phyloP scores from a whole-genome alignment of 2,888 invertebrate species.

The Limulus polyphemus region DNA sequence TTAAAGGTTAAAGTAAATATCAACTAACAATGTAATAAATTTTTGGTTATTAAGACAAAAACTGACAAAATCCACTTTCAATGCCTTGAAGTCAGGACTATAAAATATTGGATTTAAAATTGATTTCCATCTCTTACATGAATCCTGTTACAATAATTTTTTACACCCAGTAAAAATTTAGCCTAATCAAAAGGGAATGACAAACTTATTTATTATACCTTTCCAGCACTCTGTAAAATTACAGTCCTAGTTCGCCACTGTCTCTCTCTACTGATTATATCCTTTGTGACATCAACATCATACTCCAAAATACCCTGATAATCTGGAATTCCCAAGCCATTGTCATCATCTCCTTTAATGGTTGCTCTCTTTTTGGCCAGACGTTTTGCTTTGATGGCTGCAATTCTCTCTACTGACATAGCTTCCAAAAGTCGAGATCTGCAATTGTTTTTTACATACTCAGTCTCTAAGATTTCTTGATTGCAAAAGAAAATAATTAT shows the following conservation, averaged over 20 bases:
- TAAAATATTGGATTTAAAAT: too few relatives aligned
- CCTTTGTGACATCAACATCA: slow-evolving; percentile 89
- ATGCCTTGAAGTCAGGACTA: too few relatives aligned
- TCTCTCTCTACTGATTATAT: slow-evolving; percentile 89
- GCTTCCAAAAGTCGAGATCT: too few relatives aligned
- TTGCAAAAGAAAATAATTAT: too few relatives aligned
- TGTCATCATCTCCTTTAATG: slow-evolving; percentile 76
- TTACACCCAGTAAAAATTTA: too few relatives aligned
- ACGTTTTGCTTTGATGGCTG: slow-evolving; percentile 93
- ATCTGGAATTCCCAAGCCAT: slow-evolving; percentile 60
- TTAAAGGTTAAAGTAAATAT: slow-evolving; percentile 1
- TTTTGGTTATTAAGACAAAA: background rate
- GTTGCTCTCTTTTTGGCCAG: slow-evolving; percentile 90
- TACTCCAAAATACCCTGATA: slow-evolving; percentile 44
- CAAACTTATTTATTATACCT: too few relatives aligned
- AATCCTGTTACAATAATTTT: too few relatives aligned
- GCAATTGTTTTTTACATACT: too few relatives aligned
- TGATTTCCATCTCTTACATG: too few relatives aligned
- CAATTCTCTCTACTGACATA: slow-evolving; percentile 96
- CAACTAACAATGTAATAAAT: background rate
- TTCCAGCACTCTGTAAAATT: slow-evolving; percentile 86
- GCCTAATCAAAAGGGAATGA: too few relatives aligned
- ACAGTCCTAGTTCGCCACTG: slow-evolving; percentile 93
- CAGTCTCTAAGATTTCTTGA: too few relatives aligned
- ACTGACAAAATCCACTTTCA: too few relatives aligned